phyloP scores from a whole-genome alignment of 2,797 vertebrate species.

The Platyrinchus mystaceus region DNA sequence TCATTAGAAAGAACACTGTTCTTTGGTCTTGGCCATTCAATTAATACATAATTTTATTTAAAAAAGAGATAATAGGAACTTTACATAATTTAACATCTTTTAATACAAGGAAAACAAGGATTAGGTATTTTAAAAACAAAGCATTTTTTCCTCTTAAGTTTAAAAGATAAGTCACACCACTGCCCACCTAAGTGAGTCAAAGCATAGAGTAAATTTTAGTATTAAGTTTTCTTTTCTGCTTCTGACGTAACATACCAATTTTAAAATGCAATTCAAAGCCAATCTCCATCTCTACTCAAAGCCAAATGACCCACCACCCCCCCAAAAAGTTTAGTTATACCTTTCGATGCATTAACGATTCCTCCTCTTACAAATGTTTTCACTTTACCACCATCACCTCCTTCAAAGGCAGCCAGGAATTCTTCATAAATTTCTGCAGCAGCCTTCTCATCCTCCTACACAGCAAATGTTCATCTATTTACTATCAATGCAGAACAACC shows the following conservation, averaged over 20 bases:
- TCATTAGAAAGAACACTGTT: background rate
- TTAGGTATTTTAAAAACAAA: background rate
- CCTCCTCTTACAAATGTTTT: slow-evolving; percentile 98
- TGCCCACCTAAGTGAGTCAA: background rate
- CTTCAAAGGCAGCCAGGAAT: slow-evolving; percentile 98
- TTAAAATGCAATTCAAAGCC: background rate
- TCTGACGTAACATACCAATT: background rate
- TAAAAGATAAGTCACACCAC: background rate
- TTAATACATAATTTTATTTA: background rate
- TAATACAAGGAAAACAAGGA: background rate
- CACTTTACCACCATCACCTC: slow-evolving; percentile 92
- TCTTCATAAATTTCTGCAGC: slow-evolving; percentile 99
- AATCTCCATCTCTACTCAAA: background rate
- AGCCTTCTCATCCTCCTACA: slow-evolving; percentile 96
- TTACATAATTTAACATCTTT: background rate
- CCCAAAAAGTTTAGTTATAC: slow-evolving; percentile 69
- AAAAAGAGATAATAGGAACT: background rate
- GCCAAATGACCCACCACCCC: background rate
- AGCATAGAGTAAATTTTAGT: background rate
- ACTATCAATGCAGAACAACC: slow-evolving; percentile 23
- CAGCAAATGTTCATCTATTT: slow-evolving; percentile 49
- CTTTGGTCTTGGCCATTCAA: background rate
- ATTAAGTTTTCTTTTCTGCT: background rate
- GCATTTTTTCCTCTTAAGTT: background rate
- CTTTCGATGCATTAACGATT: slow-evolving; percentile 95